These are phyloP conservation scores for Iselma pallidipennis DNA, from an alignment of 2,888 invertebrate species.

Conservation along the genomic window DNA sequence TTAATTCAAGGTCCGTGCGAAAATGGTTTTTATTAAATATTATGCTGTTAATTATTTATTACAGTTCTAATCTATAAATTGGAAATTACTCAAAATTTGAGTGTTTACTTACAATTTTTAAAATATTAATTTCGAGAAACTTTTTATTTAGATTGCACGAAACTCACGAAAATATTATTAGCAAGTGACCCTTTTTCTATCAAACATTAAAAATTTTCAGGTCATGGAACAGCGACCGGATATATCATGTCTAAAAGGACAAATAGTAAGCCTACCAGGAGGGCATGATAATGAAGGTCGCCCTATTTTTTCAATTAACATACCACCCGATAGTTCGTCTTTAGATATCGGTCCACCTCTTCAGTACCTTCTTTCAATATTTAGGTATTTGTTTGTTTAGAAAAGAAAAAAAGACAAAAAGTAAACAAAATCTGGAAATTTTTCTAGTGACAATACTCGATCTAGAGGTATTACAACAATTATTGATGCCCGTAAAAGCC, in stretches of 20 bases:
- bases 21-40: too few relatives aligned
- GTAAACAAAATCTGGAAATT: background rate
- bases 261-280: conserved; percentile 66
- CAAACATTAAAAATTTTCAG: conserved; percentile 26
- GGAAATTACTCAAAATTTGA: too few relatives aligned
- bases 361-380: conserved; percentile 60
- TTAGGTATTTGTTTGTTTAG: conserved; percentile 54
- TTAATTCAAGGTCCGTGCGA: too few relatives aligned
- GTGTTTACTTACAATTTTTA: too few relatives aligned
- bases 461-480: conserved; percentile 63
- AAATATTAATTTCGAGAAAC: too few relatives aligned
- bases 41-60: too few relatives aligned
- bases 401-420: background rate
- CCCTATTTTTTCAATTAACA: conserved; percentile 65
- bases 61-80: too few relatives aligned
- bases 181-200: too few relatives aligned
- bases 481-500: conserved; percentile 67
- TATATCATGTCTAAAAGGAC: conserved; percentile 58
- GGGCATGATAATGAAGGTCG: conserved; percentile 68
- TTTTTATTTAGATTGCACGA: background rate
- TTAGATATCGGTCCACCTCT: conserved; percentile 54
- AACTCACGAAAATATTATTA: background rate
- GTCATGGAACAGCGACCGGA: conserved; percentile 62
- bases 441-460: conserved; percentile 57
- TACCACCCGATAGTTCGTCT: conserved; percentile 63